Evolutionary conservation across 2,113 vertebrate species (phyloP).

Genomic region (Zootoca vivipara): DNA sequence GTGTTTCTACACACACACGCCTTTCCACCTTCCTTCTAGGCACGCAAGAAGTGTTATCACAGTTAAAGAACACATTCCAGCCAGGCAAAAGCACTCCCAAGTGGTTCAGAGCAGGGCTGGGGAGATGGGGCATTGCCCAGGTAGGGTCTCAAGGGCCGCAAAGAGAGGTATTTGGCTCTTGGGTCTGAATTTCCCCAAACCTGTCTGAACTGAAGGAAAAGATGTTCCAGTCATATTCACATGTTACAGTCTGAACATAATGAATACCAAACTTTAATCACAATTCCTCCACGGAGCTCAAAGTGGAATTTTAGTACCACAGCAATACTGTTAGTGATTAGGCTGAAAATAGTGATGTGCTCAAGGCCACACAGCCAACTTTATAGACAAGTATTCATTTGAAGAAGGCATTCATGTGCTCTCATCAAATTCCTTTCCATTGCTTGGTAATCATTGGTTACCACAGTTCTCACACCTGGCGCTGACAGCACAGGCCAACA

Average conservation of each 20-base stretch:
- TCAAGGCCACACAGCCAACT: neutral
- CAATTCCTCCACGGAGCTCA: neutral
- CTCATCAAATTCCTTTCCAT: neutral
- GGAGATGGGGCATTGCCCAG: too few relatives aligned
- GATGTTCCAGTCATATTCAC: neutral
- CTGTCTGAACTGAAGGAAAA: neutral
- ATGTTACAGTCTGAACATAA: neutral
- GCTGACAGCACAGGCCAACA: rapidly evolving
- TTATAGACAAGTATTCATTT: neutral
- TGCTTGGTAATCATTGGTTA: neutral
- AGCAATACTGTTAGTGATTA: neutral
- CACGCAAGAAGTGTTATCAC: too few relatives aligned
- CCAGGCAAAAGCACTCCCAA: too few relatives aligned
- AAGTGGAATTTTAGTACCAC: neutral
- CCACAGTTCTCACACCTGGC: neutral
- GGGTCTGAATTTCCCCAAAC: too few relatives aligned
- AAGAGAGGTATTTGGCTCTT: too few relatives aligned
- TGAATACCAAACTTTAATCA: rapidly evolving
- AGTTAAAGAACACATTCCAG: too few relatives aligned
- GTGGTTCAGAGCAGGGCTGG: too few relatives aligned
- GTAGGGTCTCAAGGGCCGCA: too few relatives aligned
- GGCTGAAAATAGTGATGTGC: neutral
- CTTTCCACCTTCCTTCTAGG: too few relatives aligned
- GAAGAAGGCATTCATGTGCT: neutral
- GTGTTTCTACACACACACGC: too few relatives aligned